These are phyloP conservation scores for Hypsopygia costalis DNA, from an alignment of 2,888 invertebrate genomes.

Conservation along the genomic window DNA sequence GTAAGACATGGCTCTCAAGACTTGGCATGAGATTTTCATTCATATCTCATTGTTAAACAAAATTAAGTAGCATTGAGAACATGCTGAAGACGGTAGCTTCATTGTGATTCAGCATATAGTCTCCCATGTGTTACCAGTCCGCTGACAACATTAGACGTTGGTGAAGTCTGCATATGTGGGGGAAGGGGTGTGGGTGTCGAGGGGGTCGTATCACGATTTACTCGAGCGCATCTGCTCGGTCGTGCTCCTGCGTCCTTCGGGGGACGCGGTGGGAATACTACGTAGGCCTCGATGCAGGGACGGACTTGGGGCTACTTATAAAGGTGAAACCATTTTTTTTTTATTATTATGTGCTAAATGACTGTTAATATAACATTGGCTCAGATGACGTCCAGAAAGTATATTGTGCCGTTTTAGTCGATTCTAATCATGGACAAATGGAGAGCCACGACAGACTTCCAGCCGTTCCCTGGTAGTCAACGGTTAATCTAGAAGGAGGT, in stretches of 20 bases:
- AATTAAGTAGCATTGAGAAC: too few species aligned
- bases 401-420: too few species aligned
- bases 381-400: too few species aligned
- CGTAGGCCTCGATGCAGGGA: slow-evolving; percentile 34
- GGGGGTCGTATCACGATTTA: slow-evolving; percentile 54
- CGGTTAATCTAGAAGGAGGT: too few species aligned
- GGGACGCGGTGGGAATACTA: slow-evolving; percentile 49
- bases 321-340: too few species aligned
- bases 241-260: slow-evolving; percentile 60
- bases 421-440: too few species aligned
- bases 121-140: slow-evolving; percentile 47
- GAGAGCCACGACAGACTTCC: too few species aligned
- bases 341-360: too few species aligned
- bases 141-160: slow-evolving; percentile 37
- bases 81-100: slow-evolving; percentile 13
- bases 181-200: slow-evolving; percentile 22
- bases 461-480: too few species aligned
- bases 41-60: not conserved
- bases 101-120: slow-evolving; percentile 43
- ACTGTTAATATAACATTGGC: too few species aligned
- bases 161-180: slow-evolving; percentile 20
- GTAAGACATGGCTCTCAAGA: too few species aligned
- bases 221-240: slow-evolving; percentile 64
- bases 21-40: too few species aligned
- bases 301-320: slow-evolving; percentile 21